Percentiles rank a stretch among this genome's conserved stretches.
phyloP scores from a whole-genome alignment of 2,797 vertebrate species.

The Chrysocyon brachyurus region DNA sequence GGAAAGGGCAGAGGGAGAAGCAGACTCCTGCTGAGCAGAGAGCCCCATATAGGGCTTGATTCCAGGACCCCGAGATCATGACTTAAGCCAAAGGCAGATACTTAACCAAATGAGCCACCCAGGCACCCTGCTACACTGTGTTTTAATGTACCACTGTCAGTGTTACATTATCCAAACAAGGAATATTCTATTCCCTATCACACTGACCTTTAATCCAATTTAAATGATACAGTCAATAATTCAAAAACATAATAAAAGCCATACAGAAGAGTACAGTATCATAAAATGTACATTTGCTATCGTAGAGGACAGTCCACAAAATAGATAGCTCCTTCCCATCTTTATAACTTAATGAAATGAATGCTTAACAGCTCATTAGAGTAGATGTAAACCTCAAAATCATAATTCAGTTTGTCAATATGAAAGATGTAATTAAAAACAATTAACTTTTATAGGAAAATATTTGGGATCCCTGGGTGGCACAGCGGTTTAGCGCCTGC shows the following conservation, averaged over 20 bases:
- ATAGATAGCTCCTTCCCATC: conserved; percentile 46
- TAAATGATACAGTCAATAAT: conserved; percentile 78
- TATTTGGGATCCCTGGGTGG: not conserved
- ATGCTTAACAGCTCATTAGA: not conserved
- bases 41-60: no score
- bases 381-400: not conserved
- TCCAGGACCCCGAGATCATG: no score
- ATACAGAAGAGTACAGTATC: conserved; percentile 56
- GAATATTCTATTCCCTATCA: conserved; percentile 51
- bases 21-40: no score
- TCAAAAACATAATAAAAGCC: conserved; percentile 70
- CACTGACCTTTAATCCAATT: conserved; percentile 74
- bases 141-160: not conserved
- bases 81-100: no score
- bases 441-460: not conserved
- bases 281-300: conserved; percentile 66
- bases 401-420: not conserved
- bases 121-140: no score
- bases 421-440: conserved; percentile 8
- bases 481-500: no score
- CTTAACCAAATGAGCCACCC: no score
- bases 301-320: conserved; percentile 19
- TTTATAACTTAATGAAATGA: conserved; percentile 72
- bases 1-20: no score
- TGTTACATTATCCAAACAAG: conserved; percentile 42